Evolutionary conservation across 2,113 vertebrate species (phyloP).

Genomic region (Chamaetylas fuelleborni): DNA sequence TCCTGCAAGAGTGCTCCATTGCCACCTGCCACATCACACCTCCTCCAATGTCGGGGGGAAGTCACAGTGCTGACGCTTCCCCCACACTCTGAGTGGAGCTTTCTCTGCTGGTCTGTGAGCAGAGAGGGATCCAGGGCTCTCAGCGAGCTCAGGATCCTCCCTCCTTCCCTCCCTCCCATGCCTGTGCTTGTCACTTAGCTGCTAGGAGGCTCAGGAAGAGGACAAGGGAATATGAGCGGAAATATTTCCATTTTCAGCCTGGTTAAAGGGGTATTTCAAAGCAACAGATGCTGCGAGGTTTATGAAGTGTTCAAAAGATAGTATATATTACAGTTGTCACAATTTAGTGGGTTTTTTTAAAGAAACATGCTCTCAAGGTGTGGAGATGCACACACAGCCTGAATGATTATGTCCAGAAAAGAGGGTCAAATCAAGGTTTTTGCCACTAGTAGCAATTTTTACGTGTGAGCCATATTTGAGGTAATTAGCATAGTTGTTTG

Average conservation of each 20-base stretch:
- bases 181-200: background rate
- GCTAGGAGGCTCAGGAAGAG: background rate
- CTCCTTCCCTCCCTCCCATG: background rate
- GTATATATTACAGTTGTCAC: background rate
- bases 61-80: background rate
- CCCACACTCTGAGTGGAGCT: background rate
- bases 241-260: constrained; percentile 3
- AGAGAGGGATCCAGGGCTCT: background rate
- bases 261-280: background rate
- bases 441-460: background rate
- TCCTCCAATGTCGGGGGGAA: background rate
- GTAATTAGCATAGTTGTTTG: constrained; percentile 38
- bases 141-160: background rate
- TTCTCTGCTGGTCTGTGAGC: background rate
- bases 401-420: background rate
- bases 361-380: background rate
- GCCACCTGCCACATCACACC: constrained; percentile 51
- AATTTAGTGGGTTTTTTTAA: background rate
- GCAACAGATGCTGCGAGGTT: background rate
- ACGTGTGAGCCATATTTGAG: background rate
- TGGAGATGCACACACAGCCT: background rate
- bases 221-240: background rate
- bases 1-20: constrained; percentile 29
- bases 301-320: background rate
- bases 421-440: background rate